Base-by-base conservation (phyloP, 2,797 vertebrate species). In the Jordanella pulchra region DNA sequence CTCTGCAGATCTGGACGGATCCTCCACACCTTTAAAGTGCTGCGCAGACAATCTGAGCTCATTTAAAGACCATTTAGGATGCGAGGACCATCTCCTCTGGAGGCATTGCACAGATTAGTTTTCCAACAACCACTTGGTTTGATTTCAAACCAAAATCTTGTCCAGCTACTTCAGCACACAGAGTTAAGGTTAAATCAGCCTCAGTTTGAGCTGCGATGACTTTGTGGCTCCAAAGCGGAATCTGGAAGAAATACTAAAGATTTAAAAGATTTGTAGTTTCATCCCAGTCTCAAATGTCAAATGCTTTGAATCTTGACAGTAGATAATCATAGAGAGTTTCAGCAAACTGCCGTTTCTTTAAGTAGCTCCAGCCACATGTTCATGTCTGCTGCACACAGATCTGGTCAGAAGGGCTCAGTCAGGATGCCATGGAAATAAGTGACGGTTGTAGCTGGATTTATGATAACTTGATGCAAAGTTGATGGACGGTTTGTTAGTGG, bases 11-110 rank as follows among this genome's bases (percentile, higher is more conserved):
- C 53, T 76, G 78, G 79, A 80, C 65, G 1, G 9, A 53, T 68
- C 67, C 72, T 74, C 69, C 70, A 66, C 67, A 47, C 65, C 66
- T 77, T 47, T 92, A 92, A 93, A 94, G 92, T 94, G 93, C 93
- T 91, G 85, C 81, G 87, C 63, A 85, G 80, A 92, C 73, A 80
- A 78, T 85, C 80, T 27, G 69, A 77, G 63, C 78, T 64, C 68
- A 68, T 15, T 47, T 30, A 63, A 80, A 58, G 82, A 72, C 17
- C 65, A 47, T 64, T 72, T 32, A 15, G 56, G 54, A 58, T 48
- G 30, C 7, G 63, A 50, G 35, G 15, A 42, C 50, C 23, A 7
- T 32, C 68, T 3, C 23, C 73, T 55, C 65, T 44, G 78, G 77
- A 32, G 25, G 72, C 85, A 89, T 82, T 87, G 79, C 83, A 86